Conservation (phyloP, 1,140 invertebrate genomes). For the Wasmannia auropunctata region DNA sequence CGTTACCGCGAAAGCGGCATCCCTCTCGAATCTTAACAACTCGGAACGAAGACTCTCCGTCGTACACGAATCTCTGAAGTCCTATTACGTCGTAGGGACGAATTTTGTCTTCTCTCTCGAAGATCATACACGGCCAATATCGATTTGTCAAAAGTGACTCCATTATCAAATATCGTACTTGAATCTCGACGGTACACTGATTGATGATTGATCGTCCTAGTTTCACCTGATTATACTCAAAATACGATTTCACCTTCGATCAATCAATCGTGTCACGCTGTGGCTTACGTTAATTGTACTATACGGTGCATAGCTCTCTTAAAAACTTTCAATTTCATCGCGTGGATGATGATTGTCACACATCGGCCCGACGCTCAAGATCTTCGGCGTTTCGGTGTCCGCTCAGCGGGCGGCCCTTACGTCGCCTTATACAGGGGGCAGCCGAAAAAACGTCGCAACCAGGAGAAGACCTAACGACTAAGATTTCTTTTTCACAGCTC, state of each 20-base stretch:
- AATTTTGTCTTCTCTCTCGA: background rate
- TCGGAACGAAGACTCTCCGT: background rate
- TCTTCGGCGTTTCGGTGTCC: background rate
- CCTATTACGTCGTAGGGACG: background rate
- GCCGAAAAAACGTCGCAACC: conserved; percentile 30
- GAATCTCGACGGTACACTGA: background rate
- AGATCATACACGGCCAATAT: background rate
- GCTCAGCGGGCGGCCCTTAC: conserved; percentile 23
- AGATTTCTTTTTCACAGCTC: conserved; percentile 38
- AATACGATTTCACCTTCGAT: background rate
- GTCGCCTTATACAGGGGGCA: conserved; percentile 3
- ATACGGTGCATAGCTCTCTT: conserved; percentile 16
- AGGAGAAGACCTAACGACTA: conserved; percentile 56
- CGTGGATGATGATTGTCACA: conserved; percentile 5
- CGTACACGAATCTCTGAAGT: background rate
- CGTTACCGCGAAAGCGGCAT: background rate
- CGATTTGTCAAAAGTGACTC: background rate
- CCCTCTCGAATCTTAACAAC: background rate
- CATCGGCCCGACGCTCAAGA: background rate
- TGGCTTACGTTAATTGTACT: conserved; percentile 32
- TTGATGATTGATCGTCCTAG: background rate
- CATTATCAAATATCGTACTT: background rate
- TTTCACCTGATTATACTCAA: background rate
- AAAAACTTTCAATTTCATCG: background rate
- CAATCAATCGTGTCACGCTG: background rate